A percentile compares a stretch with the other conserved stretches of the same genome.
phyloP scores from a whole-genome alignment of 2,888 invertebrate species.

The Ophonus ardosiacus region DNA sequence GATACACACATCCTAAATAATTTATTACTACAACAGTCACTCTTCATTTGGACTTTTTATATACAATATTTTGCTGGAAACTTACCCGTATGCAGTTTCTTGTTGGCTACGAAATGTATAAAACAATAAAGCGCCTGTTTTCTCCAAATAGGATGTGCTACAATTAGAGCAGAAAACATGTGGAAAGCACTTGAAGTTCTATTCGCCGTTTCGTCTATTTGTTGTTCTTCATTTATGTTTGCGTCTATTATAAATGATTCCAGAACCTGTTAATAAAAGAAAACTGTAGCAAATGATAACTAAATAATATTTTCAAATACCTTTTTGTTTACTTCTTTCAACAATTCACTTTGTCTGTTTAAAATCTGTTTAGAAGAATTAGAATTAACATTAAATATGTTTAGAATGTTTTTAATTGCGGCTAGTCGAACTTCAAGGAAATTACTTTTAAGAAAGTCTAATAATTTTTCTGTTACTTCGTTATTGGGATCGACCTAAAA shows the following conservation, averaged over 20 bases:
- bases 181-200: conserved; percentile 80
- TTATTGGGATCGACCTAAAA: conserved; percentile 44
- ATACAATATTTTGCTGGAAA: conserved; percentile 46
- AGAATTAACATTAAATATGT: conserved; percentile 71
- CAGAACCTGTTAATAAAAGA: conserved; percentile 68
- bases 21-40: no score
- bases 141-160: conserved; percentile 77
- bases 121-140: conserved; percentile 78
- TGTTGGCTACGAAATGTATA: conserved; percentile 77
- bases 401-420: conserved; percentile 72
- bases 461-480: conserved; percentile 68
- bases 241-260: conserved; percentile 63
- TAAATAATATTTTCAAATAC: conserved; percentile 19
- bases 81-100: conserved; percentile 75
- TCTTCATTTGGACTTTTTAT: no score
- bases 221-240: conserved; percentile 72
- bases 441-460: conserved; percentile 72
- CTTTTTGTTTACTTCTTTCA: conserved; percentile 22
- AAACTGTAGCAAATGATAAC: not conserved
- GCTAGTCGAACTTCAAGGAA: conserved; percentile 75
- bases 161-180: conserved; percentile 77
- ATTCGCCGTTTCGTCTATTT: conserved; percentile 79
- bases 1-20: no score
- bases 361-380: conserved; percentile 52
- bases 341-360: conserved; percentile 22